Evolutionary conservation across 1,140 invertebrate genomes (phyloP), one percentile per base, ranked within the genome.

Genomic region (Scaptomyza graminum): DNA sequence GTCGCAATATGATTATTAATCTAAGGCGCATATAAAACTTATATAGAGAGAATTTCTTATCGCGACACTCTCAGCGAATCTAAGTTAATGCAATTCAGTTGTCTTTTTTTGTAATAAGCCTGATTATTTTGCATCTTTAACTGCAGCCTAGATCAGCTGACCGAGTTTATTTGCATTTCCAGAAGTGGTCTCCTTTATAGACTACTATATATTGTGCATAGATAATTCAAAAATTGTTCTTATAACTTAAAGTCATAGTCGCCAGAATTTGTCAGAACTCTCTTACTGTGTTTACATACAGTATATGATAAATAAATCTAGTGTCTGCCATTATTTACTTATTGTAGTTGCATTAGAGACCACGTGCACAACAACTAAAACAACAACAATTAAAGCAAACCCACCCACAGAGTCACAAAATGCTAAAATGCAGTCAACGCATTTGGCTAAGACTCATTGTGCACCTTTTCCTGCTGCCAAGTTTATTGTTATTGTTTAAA

Each of bases 401-500:
- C 66, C 18, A 50, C 11, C 39, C 50, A 44, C 46, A 16, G 12
- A 46, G 22, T 13, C 56, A 50, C 39, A 55, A 18, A 34, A 34
- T 34, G 31, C 31, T 15, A 2, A 47, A 51, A 47, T 31, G 46
- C 34, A 62, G 70, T 67, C 56, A 34, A 31, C 41, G 54, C 55
- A 66, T 74, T 73, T 70, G 66, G 66, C 72, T 34, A 63, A 55
- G 49, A 46, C 66, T 63, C 34, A 43, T 34, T 56, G 39, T 55
- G 73, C 64, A 70, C 50, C 46, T 55, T 34, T 50, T 51, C 62
- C 50, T 39, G 44, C 57, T 76, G 60, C 56, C 49, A 72, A 81
- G 76, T 78, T 75, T 74, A 87, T 85, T 85, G 78, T 75, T 74
- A 87, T 85, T 85, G 78, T 85, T 88, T 88, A 87, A 82, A 85